A percentile compares a stretch with the other conserved stretches of the same genome.
Conservation (phyloP, 2,888 invertebrate species). For the Strigamia maritima region DNA sequence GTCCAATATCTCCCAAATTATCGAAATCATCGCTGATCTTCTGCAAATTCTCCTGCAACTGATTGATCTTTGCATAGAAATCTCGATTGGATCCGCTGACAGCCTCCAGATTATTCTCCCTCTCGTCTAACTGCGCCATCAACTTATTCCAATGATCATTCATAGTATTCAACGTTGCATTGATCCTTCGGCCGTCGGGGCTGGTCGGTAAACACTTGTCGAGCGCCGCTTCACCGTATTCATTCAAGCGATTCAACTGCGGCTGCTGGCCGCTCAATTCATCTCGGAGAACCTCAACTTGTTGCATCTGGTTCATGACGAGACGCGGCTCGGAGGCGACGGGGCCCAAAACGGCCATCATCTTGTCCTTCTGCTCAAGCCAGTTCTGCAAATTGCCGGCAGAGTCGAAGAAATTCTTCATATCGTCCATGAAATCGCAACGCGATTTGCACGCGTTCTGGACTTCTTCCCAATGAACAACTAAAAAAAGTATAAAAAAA, state of each 20-base stretch:
- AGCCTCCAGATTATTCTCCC: slow-evolving; percentile 83
- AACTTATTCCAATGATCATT: slow-evolving; percentile 75
- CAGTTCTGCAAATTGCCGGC: slow-evolving; percentile 79
- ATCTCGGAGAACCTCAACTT: slow-evolving; percentile 76
- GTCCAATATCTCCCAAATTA: slow-evolving; percentile 69
- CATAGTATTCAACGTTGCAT: slow-evolving; percentile 69
- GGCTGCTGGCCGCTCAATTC: slow-evolving; percentile 92
- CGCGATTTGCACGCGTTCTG: slow-evolving; percentile 75
- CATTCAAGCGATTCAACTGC: slow-evolving; percentile 77
- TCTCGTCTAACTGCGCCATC: slow-evolving; percentile 72
- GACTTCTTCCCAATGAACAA: slow-evolving; percentile 72
- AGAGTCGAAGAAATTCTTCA: slow-evolving; percentile 88
- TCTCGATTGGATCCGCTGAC: slow-evolving; percentile 89
- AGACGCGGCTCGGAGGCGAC: slow-evolving; percentile 93
- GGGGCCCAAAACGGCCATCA: slow-evolving; percentile 91
- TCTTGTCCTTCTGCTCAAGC: slow-evolving; percentile 88
- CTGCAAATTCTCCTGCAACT: slow-evolving; percentile 80
- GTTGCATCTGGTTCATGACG: slow-evolving; percentile 93
- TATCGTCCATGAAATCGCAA: slow-evolving; percentile 66
- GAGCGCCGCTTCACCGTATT: slow-evolving; percentile 73
- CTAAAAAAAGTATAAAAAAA: background rate
- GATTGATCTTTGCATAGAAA: slow-evolving; percentile 81
- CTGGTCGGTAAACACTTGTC: slow-evolving; percentile 58
- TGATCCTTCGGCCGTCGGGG: slow-evolving; percentile 64
- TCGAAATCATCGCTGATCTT: slow-evolving; percentile 83